Evolutionary conservation across 2,113 vertebrate genomes (phyloP).

Genomic region (Elaphurus davidianus): DNA sequence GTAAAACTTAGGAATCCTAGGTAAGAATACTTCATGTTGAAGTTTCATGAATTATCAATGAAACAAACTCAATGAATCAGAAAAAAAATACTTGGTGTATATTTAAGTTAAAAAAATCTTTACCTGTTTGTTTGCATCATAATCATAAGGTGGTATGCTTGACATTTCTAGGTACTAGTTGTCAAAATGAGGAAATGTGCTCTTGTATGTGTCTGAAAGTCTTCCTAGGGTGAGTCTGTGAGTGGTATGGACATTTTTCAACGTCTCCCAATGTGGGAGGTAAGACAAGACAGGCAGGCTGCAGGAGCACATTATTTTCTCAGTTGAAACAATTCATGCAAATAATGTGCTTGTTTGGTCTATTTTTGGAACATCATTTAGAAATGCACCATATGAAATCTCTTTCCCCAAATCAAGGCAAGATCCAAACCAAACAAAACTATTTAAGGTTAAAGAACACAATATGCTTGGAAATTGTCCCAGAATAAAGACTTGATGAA

Average conservation of each 20-base stretch:
- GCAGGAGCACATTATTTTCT: not conserved
- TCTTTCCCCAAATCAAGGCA: not conserved
- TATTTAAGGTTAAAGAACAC: conserved; percentile 20
- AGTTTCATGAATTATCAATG: not conserved
- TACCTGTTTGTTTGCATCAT: not conserved
- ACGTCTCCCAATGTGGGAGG: not conserved
- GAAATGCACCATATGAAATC: conserved; percentile 31
- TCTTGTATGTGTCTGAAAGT: not conserved
- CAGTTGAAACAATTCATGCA: not conserved
- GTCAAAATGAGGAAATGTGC: not conserved
- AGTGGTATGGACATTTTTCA: not conserved
- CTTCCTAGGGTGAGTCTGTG: not conserved
- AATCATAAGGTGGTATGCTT: not conserved
- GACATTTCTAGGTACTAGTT: not conserved
- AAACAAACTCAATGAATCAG: not conserved
- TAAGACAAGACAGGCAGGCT: not conserved
- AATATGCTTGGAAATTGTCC: not conserved
- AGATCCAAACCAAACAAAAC: conserved; percentile 7
- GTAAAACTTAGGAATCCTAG: not conserved
- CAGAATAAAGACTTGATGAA: not conserved
- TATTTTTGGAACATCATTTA: conserved; percentile 39
- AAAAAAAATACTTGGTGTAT: not conserved
- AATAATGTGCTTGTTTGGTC: conserved; percentile 20
- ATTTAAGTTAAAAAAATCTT: not conserved
- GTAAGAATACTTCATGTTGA: not conserved